These are phyloP conservation scores for Hoplias malabaricus DNA, from an alignment of 2,113 vertebrate species.

Conservation along the genomic window DNA sequence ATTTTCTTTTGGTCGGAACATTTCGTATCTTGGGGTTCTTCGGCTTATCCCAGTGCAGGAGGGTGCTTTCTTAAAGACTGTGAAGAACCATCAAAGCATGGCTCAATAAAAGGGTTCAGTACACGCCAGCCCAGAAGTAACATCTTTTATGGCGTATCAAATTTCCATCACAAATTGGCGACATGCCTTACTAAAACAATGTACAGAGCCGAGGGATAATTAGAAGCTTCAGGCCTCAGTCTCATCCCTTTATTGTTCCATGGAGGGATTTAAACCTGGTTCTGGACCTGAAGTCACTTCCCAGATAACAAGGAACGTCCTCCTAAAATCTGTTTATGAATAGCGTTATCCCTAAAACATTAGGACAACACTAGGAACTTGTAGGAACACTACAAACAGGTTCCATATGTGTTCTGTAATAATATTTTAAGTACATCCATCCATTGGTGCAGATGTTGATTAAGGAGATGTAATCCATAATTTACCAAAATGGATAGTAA, in stretches of 20 bases:
- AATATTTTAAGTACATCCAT: too few relatives aligned
- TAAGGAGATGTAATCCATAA: too few relatives aligned
- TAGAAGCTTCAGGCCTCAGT: background rate
- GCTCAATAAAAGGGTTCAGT: background rate
- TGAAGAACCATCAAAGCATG: background rate
- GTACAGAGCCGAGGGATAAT: background rate
- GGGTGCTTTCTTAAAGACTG: background rate
- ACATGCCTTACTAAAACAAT: background rate
- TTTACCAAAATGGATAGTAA: too few relatives aligned
- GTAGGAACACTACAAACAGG: too few relatives aligned
- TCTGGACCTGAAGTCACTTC: background rate
- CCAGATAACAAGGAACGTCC: too few relatives aligned
- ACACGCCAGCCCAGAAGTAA: background rate
- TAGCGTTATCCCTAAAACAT: too few relatives aligned
- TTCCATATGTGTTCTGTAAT: too few relatives aligned
- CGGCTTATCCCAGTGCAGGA: background rate
- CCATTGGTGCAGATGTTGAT: too few relatives aligned
- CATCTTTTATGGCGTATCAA: background rate
- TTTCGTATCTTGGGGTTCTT: background rate
- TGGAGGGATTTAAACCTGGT: background rate
- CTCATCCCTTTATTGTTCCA: background rate
- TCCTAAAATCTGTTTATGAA: too few relatives aligned
- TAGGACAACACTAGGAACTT: too few relatives aligned
- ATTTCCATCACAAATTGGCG: background rate
- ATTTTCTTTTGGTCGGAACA: background rate